Conservation (phyloP, 2,797 vertebrate genomes). For the Kryptolebias ocellatus region DNA sequence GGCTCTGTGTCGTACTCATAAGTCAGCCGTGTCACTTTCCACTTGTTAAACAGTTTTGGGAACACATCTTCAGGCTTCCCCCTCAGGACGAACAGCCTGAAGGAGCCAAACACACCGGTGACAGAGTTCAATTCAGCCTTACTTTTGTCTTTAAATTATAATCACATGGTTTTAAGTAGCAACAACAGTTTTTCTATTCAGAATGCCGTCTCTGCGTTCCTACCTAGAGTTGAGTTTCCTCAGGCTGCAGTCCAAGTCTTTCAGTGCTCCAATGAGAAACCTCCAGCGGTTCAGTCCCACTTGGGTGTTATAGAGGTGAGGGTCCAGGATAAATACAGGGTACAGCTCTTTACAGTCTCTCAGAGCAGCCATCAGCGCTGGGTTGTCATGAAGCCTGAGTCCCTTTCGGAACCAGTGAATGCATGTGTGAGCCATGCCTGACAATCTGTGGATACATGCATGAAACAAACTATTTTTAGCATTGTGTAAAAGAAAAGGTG, state of each 20-base stretch:
- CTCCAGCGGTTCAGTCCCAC: conserved; percentile 71
- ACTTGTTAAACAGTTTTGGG: conserved; percentile 72
- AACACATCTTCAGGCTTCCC: conserved; percentile 79
- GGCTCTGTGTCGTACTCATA: conserved; percentile 82
- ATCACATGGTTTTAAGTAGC: too few species aligned
- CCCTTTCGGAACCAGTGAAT: conserved; percentile 86
- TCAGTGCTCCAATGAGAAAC: conserved; percentile 77
- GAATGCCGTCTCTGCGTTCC: background rate
- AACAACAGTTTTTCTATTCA: background rate
- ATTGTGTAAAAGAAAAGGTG: background rate
- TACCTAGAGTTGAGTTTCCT: conserved; percentile 78
- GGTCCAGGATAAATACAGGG: conserved; percentile 80
- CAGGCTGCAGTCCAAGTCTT: conserved; percentile 80
- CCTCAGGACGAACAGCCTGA: conserved; percentile 79
- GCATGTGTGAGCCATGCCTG: conserved; percentile 68
- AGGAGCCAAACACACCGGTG: conserved; percentile 1
- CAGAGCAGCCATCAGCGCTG: conserved; percentile 72
- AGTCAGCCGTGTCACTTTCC: conserved; percentile 74
- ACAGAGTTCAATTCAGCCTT: too few species aligned
- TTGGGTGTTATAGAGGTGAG: conserved; percentile 55
- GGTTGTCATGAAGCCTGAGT: conserved; percentile 83
- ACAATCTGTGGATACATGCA: conserved; percentile 9
- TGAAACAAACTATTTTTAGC: background rate
- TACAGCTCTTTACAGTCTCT: conserved; percentile 72
- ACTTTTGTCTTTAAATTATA: background rate